Conservation (phyloP, 2,113 vertebrate genomes). For the Uropsilus gracilis region DNA sequence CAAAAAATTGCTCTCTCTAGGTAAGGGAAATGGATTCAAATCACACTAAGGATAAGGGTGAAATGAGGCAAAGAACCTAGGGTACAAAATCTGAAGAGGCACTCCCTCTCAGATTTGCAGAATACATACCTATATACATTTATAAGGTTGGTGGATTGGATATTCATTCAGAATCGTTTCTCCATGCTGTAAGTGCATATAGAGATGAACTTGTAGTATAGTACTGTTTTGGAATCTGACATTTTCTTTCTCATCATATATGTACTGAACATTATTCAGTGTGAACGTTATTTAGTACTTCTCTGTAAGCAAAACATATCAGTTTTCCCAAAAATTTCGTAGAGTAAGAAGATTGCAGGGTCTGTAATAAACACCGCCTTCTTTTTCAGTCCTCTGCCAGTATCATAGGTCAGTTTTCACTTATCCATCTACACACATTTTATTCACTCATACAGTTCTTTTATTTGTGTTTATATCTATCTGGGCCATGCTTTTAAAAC, state of each 20-base stretch:
- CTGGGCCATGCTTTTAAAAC: not conserved
- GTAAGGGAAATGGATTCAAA: not conserved
- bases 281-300: not conserved
- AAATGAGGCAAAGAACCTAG: constrained; percentile 9
- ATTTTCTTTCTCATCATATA: constrained; percentile 30
- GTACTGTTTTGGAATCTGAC: not conserved
- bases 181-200: not conserved
- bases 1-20: too few species aligned
- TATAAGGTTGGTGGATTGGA: not conserved
- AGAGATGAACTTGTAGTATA: not conserved
- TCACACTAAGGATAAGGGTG: not conserved
- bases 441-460: not conserved
- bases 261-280: not conserved
- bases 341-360: not conserved
- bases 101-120: not conserved
- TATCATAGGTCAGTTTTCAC: not conserved
- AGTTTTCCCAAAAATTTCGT: not conserved
- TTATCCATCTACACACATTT: not conserved
- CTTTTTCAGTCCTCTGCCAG: not conserved
- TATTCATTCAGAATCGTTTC: not conserved
- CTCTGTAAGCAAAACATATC: not conserved
- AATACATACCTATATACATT: not conserved
- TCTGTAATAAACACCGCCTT: not conserved
- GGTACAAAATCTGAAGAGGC: not conserved
- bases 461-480: constrained; percentile 1